phyloP scores from a whole-genome alignment of 2,888 invertebrate genomes.

The Leucoma salicis region DNA sequence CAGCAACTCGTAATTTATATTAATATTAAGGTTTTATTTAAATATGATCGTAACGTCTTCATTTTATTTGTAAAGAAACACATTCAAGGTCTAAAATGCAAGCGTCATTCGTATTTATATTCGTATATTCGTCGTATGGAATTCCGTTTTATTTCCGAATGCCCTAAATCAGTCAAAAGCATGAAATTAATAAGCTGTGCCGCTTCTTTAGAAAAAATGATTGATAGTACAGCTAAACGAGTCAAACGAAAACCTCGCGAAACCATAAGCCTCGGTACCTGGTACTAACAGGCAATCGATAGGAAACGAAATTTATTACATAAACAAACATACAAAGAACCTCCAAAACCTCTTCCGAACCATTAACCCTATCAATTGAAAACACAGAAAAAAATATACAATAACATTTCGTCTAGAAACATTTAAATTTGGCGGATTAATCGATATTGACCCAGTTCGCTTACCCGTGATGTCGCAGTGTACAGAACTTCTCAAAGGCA shows the following conservation, averaged over 20 bases:
- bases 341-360: slow-evolving; percentile 44
- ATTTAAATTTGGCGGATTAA: slow-evolving; percentile 29
- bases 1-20: neutral
- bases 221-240: slow-evolving; percentile 26
- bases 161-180: slow-evolving; percentile 1
- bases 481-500: slow-evolving; percentile 57
- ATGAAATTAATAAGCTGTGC: slow-evolving; percentile 14
- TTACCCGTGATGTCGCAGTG: slow-evolving; percentile 49
- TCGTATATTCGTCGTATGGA: neutral
- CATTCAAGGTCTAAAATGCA: neutral
- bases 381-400: slow-evolving; percentile 29
- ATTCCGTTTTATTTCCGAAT: neutral
- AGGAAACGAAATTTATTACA: slow-evolving; percentile 36
- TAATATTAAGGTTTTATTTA: neutral
- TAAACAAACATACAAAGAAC: slow-evolving; percentile 72
- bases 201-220: slow-evolving; percentile 22
- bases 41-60: neutral
- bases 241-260: slow-evolving; percentile 22
- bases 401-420: slow-evolving; percentile 28
- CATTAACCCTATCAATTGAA: slow-evolving; percentile 35
- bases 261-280: slow-evolving; percentile 42
- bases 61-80: neutral
- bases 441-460: slow-evolving; percentile 51
- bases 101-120: neutral
- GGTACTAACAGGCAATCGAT: slow-evolving; percentile 47